Conservation (phyloP, 2,113 vertebrate genomes). For the Camelus bactrianus region DNA sequence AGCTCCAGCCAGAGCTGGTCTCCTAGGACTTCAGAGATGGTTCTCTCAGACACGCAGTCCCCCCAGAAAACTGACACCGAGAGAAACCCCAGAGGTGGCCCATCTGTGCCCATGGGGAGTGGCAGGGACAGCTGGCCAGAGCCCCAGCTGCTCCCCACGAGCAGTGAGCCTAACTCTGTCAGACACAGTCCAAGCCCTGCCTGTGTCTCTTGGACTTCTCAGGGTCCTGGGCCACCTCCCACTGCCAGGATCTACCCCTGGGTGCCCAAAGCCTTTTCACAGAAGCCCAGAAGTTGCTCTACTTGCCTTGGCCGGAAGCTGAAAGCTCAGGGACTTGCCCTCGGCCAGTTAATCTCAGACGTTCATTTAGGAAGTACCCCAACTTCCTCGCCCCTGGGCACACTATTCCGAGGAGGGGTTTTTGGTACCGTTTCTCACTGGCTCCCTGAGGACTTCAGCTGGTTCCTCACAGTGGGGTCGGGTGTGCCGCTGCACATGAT, state of each 20-base stretch:
- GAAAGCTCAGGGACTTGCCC: not conserved
- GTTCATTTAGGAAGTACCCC: not conserved
- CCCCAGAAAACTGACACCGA: not conserved
- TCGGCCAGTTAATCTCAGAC: not conserved
- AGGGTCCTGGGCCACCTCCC: not conserved
- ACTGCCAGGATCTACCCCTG: not conserved
- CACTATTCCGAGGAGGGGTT: not conserved
- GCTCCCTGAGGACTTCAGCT: not conserved
- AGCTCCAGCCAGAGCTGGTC: not conserved
- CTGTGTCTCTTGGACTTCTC: not conserved
- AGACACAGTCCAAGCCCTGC: not conserved
- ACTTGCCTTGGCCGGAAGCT: not conserved
- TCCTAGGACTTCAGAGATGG: not conserved
- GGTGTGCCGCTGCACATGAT: not conserved
- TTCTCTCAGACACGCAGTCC: not conserved
- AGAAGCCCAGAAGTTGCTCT: not conserved
- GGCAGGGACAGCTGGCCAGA: not conserved
- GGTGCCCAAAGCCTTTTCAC: not conserved
- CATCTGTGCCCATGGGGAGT: accelerated
- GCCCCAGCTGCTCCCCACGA: not conserved
- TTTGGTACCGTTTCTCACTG: not conserved
- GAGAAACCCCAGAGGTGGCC: not conserved
- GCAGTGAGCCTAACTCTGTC: not conserved
- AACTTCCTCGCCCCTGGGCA: not conserved
- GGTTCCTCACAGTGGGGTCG: not conserved